Evolutionary conservation across 2,888 invertebrate genomes (phyloP).

Genomic region (Julus scanicus): DNA sequence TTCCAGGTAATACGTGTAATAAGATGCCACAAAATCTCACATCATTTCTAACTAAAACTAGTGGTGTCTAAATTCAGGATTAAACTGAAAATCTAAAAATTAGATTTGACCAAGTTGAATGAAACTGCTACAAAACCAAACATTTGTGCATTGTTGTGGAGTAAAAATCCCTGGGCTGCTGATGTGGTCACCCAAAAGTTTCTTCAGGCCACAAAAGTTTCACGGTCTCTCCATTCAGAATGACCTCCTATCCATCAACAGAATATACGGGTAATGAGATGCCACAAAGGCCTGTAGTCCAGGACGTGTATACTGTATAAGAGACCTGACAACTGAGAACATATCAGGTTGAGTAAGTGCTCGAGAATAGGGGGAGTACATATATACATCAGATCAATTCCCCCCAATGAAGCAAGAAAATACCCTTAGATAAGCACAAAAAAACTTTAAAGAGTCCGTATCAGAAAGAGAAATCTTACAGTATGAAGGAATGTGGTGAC

Average conservation of each 20-base stretch:
- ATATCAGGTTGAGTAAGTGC: not conserved
- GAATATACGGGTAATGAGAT: not conserved
- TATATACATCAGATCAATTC: not conserved
- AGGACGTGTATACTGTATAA: not conserved
- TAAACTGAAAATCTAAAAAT: too few species aligned
- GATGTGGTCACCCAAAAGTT: not conserved
- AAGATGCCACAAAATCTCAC: too few species aligned
- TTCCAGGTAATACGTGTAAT: too few species aligned
- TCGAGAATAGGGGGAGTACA: not conserved
- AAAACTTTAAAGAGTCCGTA: not conserved
- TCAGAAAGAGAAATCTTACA: not conserved
- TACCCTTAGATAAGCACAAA: not conserved
- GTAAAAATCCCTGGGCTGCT: too few species aligned
- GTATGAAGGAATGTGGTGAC: not conserved
- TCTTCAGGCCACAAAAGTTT: not conserved
- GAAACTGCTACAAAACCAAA: too few species aligned
- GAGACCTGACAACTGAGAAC: not conserved
- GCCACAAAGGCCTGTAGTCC: not conserved
- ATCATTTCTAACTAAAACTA: too few species aligned
- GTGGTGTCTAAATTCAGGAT: too few species aligned
- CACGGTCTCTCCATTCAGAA: not conserved
- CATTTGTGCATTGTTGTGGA: too few species aligned
- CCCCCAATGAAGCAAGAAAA: not conserved
- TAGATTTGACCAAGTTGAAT: too few species aligned
- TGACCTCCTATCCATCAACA: not conserved